These are phyloP conservation scores for Tortricodes alternella DNA, from an alignment of 2,888 invertebrate species.

Conservation along the genomic window DNA sequence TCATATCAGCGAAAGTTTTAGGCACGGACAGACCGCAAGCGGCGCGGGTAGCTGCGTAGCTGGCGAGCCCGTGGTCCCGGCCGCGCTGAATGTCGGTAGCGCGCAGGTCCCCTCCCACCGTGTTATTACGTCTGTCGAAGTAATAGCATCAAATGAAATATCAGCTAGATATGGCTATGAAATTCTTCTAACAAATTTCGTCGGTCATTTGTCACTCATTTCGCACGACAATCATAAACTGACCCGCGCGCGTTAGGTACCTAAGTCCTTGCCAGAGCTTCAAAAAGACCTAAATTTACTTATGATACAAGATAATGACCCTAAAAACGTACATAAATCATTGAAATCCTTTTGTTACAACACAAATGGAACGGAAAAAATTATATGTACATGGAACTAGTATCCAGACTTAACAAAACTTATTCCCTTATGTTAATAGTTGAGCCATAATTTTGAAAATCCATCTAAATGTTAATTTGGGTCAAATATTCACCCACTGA, in stretches of 20 bases:
- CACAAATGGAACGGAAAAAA: no score
- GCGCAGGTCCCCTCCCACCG: constrained; percentile 90
- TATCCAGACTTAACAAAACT: background rate
- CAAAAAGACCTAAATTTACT: no score
- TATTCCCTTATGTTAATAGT: background rate
- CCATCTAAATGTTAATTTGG: constrained; percentile 17
- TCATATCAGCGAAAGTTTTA: constrained; percentile 86
- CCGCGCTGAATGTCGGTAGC: constrained; percentile 93
- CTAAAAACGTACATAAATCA: no score
- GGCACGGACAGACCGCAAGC: constrained; percentile 89
- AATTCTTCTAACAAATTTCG: no score
- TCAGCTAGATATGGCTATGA: no score
- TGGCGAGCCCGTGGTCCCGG: constrained; percentile 92
- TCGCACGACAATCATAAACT: no score
- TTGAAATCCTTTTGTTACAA: no score
- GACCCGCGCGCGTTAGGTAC: no score
- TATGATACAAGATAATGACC: no score
- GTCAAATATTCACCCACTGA: background rate
- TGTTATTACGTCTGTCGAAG: constrained; percentile 84
- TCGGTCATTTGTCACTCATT: no score
- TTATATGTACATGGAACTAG: background rate
- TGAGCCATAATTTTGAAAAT: constrained; percentile 2
- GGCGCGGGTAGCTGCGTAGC: constrained; percentile 89
- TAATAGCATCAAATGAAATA: no score
- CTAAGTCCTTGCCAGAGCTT: no score